Conservation (phyloP, 2,113 vertebrate genomes). For the Scatophagus argus region DNA sequence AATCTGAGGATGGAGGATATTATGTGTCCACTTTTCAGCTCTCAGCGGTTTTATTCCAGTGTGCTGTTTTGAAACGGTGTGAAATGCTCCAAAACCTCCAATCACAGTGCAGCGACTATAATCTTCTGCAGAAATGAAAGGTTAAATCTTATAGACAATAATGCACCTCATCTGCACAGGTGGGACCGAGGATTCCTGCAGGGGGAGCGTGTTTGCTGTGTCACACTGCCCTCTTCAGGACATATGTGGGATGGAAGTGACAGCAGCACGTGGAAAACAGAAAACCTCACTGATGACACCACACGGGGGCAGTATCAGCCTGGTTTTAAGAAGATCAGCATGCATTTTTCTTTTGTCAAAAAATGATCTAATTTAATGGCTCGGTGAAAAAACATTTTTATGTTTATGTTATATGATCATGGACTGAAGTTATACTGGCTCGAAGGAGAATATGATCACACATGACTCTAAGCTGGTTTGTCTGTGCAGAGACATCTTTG, state of each 20-base stretch:
- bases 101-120: background rate
- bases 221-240: conserved; percentile 67
- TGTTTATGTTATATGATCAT: too few species aligned
- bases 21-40: background rate
- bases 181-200: background rate
- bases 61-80: background rate
- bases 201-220: conserved; percentile 45
- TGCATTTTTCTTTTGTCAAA: too few species aligned
- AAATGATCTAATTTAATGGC: background rate
- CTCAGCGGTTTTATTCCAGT: background rate
- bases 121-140: background rate
- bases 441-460: background rate
- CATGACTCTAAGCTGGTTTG: background rate
- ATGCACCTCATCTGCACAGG: background rate
- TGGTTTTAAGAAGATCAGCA: too few species aligned
- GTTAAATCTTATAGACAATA: background rate
- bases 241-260: background rate
- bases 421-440: background rate
- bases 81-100: background rate
- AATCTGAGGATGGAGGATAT: background rate
- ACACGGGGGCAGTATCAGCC: conserved; percentile 33
- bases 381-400: background rate
- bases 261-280: background rate
- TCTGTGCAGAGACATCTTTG: too few species aligned
- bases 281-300: background rate